Base-by-base conservation (phyloP, 1,140 invertebrate genomes). In the Leptoteleia sp. region DNA sequence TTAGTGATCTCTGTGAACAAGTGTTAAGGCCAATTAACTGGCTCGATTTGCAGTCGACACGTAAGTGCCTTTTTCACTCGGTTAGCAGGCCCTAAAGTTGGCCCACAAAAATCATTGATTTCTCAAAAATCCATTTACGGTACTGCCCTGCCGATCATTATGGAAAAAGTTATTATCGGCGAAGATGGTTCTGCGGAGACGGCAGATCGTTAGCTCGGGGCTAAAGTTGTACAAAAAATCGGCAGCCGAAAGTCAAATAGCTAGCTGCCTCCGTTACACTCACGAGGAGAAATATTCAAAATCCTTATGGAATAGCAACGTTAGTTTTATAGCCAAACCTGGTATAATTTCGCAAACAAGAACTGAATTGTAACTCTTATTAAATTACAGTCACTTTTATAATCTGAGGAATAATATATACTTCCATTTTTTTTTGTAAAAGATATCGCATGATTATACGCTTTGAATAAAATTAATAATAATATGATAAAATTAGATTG, bases 221-320 rank as follows among this genome's bases (percentile, higher is more conserved):
- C 70, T 45, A 47, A 19, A 19, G 33, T 13, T 68, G 42, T 65
- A n/a, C 59, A 80, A 80, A 80, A 80, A 80, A 71, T 71, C 72
- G 54, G 70, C 65, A 76, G 71, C 68, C 72, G 42, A 76, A 76
- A 80, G 67, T 76, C 78, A 64, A 76, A 76, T 72, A 68, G 72
- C 62, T 72, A 68, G 72, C 62, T 57, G 68, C 64, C 78, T 73
- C 57, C 67, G 72, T 73, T 80, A 80, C 19, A 22, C 19, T 22
- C 2, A 22, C n/a, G n/a, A n/a, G n/a, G 19, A 22, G 5, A 22
- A 22, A 22, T 22, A 22, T 22, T 22, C 19, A 22, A 22, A 22
- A 5, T 22, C 5, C 19, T 5, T n/a, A n/a, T n/a, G n/a, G n/a
- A n/a, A n/a, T n/a, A n/a, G n/a, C n/a, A n/a, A n/a, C n/a, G n/a